These are phyloP conservation scores for Paramisgurnus dabryanus DNA, from an alignment of 2,113 vertebrate species.

Conservation along the genomic window DNA sequence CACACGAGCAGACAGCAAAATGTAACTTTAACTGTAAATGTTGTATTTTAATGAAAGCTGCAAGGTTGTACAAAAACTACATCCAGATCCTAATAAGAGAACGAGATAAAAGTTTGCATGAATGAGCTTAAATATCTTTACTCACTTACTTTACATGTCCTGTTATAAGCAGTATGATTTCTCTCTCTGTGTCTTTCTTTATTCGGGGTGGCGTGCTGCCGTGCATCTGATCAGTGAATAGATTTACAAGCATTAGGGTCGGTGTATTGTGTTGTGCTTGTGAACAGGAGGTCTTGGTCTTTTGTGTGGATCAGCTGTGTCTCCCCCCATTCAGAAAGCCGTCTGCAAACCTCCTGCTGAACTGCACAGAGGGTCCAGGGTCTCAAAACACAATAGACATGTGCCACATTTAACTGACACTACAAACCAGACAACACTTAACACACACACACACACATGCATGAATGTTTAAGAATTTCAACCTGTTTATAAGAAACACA, in stretches of 20 bases:
- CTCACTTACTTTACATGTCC: too few species aligned
- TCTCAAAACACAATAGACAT: conserved; percentile 54
- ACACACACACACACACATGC: conserved; percentile 34
- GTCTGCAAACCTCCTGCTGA: conserved; percentile 56
- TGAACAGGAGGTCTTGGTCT: conserved; percentile 71
- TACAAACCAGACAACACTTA: conserved; percentile 40
- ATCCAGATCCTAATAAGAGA: too few species aligned
- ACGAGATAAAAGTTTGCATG: too few species aligned
- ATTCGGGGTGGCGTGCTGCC: conserved; percentile 59
- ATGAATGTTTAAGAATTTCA: background rate
- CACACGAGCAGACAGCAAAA: too few species aligned
- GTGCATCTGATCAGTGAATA: conserved; percentile 71
- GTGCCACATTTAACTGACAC: conserved; percentile 57
- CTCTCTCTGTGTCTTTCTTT: conserved; percentile 41
- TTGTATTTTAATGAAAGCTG: too few species aligned
- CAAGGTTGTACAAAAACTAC: too few species aligned
- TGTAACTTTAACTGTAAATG: too few species aligned
- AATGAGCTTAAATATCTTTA: too few species aligned
- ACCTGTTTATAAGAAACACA: background rate
- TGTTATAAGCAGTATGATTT: conserved; percentile 14
- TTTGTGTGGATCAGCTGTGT: conserved; percentile 70
- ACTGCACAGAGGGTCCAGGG: conserved; percentile 48
- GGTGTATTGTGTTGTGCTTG: conserved; percentile 66
- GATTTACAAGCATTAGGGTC: conserved; percentile 77
- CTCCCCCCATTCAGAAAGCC: conserved; percentile 54